A percentile compares a stretch with the other conserved stretches of the same genome.
Evolutionary conservation across 2,113 vertebrate genomes (phyloP).

Genomic region (Nesospiza acunhae): DNA sequence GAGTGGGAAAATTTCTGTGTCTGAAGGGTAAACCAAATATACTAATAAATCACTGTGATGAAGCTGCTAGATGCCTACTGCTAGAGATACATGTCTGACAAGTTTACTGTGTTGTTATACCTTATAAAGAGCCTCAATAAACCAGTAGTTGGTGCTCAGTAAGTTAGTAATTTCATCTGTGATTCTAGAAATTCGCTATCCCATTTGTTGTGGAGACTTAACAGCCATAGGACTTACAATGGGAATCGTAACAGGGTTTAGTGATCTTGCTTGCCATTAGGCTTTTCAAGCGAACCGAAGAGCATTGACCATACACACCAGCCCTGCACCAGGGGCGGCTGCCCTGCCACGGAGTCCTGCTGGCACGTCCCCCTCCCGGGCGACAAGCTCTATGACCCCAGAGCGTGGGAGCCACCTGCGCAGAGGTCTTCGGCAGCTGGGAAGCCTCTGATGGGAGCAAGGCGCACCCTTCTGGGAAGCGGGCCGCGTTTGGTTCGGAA

Average conservation of each 20-base stretch:
- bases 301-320: neutral
- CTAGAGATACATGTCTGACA: neutral
- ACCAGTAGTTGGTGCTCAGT: neutral
- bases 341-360: neutral
- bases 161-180: neutral
- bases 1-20: neutral
- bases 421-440: too few species aligned
- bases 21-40: neutral
- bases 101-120: neutral
- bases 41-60: neutral
- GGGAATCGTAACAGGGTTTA: too few species aligned
- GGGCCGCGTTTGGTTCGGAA: accelerated
- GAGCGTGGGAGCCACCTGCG: accelerated
- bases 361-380: accelerated
- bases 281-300: neutral
- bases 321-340: neutral
- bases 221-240: neutral
- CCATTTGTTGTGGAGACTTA: too few species aligned
- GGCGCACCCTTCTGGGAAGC: accelerated
- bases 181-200: neutral
- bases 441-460: accelerated
- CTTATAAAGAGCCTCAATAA: neutral
- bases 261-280: neutral
- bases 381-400: neutral
- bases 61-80: neutral